A percentile compares a stretch with the other conserved stretches of the same genome.
These are phyloP conservation scores for Vireo griseus DNA, from an alignment of 2,797 vertebrate species.

Conservation along the genomic window DNA sequence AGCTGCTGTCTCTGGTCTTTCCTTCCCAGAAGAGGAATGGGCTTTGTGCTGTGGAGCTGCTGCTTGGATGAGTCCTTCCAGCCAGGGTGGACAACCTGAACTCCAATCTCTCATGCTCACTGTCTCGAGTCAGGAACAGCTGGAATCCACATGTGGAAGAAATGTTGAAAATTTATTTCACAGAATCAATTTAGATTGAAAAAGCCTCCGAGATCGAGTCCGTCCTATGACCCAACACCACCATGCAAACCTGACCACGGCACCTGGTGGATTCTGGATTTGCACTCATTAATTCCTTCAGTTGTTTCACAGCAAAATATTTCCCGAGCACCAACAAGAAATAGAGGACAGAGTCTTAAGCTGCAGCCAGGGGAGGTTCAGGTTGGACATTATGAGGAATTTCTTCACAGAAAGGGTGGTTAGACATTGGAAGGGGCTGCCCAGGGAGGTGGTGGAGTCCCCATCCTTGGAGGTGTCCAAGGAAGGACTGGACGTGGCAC, in stretches of 20 bases:
- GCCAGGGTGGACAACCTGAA: not conserved
- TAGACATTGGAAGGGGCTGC: not conserved
- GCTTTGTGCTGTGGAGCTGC: accelerated
- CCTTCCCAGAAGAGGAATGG: not conserved
- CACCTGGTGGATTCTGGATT: not conserved
- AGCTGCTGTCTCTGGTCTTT: not conserved
- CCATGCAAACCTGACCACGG: not conserved
- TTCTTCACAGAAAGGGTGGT: not conserved
- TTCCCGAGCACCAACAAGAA: accelerated
- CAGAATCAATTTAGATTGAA: not conserved
- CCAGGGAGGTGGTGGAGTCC: not conserved
- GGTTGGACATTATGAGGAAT: accelerated
- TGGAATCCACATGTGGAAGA: accelerated
- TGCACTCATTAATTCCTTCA: not conserved
- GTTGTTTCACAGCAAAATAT: not conserved
- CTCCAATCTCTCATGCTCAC: accelerated
- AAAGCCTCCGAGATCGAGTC: accelerated
- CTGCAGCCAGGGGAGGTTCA: not conserved
- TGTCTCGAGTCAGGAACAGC: accelerated
- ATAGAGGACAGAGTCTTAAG: accelerated
- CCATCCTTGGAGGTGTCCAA: not conserved
- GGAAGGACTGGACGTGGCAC: accelerated
- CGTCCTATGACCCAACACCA: not conserved
- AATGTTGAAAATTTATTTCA: accelerated
- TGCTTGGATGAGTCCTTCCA: not conserved